Conservation (phyloP, 1,140 invertebrate genomes). For the Bathynomus jamesi region DNA sequence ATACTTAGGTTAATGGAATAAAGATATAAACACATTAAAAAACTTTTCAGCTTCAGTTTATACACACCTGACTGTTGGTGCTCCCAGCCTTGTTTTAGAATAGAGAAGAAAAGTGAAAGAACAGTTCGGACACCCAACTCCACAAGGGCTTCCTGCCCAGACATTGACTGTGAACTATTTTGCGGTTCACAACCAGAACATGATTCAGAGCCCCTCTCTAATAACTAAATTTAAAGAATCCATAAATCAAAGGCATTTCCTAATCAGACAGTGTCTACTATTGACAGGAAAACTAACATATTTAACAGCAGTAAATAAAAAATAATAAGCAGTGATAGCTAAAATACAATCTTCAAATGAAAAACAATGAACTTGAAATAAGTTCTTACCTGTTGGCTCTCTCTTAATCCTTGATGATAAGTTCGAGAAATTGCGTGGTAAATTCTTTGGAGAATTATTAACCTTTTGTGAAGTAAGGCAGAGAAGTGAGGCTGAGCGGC, state of each 20-base stretch:
- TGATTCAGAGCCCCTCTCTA: neutral
- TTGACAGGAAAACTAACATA: neutral
- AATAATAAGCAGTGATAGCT: neutral
- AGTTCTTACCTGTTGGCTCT: slow-evolving; percentile 26
- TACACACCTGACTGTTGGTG: slow-evolving; percentile 32
- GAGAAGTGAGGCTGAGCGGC: slow-evolving; percentile 52
- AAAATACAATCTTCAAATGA: neutral
- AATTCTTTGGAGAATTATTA: slow-evolving; percentile 54
- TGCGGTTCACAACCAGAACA: neutral
- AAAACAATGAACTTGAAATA: neutral
- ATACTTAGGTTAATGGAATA: slow-evolving; percentile 22
- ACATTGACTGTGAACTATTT: slow-evolving; percentile 13
- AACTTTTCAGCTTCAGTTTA: no score
- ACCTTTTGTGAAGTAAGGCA: slow-evolving; percentile 49
- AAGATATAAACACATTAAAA: slow-evolving; percentile 21
- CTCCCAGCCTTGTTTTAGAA: slow-evolving; percentile 55
- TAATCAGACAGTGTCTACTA: neutral
- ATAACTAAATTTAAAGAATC: neutral
- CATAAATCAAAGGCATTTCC: neutral
- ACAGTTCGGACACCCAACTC: slow-evolving; percentile 59
- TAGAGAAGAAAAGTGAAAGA: slow-evolving; percentile 54
- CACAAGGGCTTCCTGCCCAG: slow-evolving; percentile 52
- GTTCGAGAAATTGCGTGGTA: slow-evolving; percentile 52
- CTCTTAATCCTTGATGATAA: slow-evolving; percentile 50
- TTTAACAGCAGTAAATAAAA: neutral